Evolutionary conservation across 2,797 vertebrate genomes (phyloP), one percentile per base, ranked within the genome.

Genomic region (Sebastes variabilis): DNA sequence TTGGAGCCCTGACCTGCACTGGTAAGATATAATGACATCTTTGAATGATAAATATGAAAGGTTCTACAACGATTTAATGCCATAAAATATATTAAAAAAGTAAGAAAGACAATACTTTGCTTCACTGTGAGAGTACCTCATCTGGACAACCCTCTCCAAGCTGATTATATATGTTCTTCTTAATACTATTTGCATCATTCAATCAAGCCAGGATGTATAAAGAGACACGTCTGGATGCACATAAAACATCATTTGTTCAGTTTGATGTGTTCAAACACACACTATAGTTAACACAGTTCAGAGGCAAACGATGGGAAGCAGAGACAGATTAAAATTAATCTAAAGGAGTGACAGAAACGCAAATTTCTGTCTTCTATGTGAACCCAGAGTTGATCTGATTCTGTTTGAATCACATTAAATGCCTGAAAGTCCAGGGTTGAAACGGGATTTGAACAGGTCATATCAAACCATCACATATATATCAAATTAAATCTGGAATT

Each of bases 1-100:
- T 96, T 59, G 91, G 85, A 77, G 73, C 85, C 60, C 82, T 95
- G 14, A 61, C 94, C 78, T 91, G 79, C 77, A 66, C 93, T 72
- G 96, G 96, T 96, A 92, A 96, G 94, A 83, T 14, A 49, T 4
- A 16, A 60, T 3, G 1, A 0, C 11, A 66, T n/a, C 4, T 74
- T 38, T 68, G 2, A 56, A 29, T 34, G 2, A 38, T 42, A 58
- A 22, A 6, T 25, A 32, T 34, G 12, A 56, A 49, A 18, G 4
- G 1, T 12, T 69, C 12, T 49, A 8, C 5, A 11, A 58, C 1
- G 14, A 29, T 38, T 54, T 32, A 4, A 54, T 22, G 6, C 9
- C 5, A 10, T 5, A 18, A 20, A 66, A 72, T 52, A 10, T 3
- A 16, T n/a, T 0, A 14, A 22, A 71, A 56, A 55, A 7, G 10